phyloP scores from a whole-genome alignment of 2,888 invertebrate species.

The Baronia brevicornis region DNA sequence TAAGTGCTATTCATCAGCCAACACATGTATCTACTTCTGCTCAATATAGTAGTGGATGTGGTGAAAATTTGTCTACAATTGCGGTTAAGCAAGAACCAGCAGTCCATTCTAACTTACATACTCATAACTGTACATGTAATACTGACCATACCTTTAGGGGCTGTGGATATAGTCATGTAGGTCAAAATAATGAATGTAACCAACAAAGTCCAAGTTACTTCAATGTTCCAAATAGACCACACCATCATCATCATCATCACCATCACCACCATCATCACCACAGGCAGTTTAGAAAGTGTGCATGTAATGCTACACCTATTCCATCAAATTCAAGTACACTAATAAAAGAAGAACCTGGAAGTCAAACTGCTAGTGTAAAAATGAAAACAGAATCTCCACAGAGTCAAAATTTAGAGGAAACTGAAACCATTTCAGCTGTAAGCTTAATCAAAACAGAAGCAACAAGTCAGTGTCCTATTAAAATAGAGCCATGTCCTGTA shows the following conservation, averaged over 20 bases:
- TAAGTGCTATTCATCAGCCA: conserved; percentile 12
- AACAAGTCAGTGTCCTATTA: conserved; percentile 30
- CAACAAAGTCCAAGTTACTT: conserved; percentile 25
- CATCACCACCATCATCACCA: conserved; percentile 31
- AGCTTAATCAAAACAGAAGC: conserved; percentile 38
- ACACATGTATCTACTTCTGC: conserved; percentile 17
- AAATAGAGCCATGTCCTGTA: conserved; percentile 35
- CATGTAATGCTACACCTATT: conserved; percentile 21
- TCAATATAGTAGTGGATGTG: conserved; percentile 17
- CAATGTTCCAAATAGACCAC: conserved; percentile 32
- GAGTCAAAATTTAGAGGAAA: conserved; percentile 17
- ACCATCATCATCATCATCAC: conserved; percentile 31
- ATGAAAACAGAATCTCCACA: conserved; percentile 29
- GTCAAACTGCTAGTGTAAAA: conserved; percentile 35
- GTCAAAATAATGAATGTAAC: conserved; percentile 9
- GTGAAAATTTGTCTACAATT: conserved; percentile 16
- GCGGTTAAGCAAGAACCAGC: conserved; percentile 34
- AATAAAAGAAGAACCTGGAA: conserved; percentile 49
- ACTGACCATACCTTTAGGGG: conserved; percentile 9
- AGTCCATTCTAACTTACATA: background rate
- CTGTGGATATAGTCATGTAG: too few relatives aligned
- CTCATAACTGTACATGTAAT: background rate
- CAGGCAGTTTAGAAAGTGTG: conserved; percentile 27
- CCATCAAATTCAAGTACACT: conserved; percentile 25
- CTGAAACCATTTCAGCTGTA: conserved; percentile 18